A percentile compares a stretch with the other conserved stretches of the same genome.
Evolutionary conservation across 2,797 vertebrate species (phyloP).

Genomic region (Numenius phaeopus): DNA sequence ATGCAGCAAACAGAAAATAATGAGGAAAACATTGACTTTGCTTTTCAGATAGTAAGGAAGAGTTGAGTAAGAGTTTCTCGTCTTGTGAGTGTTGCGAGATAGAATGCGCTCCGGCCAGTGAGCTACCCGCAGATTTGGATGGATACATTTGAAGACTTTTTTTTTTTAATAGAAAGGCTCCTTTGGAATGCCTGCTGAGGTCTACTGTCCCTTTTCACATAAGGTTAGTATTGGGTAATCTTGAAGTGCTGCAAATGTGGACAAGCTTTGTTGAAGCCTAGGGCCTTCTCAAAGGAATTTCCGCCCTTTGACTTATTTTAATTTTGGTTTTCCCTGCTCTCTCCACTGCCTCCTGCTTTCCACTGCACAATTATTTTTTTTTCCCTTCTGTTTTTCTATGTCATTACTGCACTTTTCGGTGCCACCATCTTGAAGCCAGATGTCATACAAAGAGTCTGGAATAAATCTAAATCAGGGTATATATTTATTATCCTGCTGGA

Average conservation of each 20-base stretch:
- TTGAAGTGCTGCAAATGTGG: constrained; percentile 42
- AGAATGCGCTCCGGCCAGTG: background rate
- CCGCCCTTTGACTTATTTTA: constrained; percentile 39
- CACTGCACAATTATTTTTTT: background rate
- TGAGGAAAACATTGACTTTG: constrained; percentile 58
- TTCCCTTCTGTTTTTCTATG: constrained; percentile 17
- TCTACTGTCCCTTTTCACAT: constrained; percentile 14
- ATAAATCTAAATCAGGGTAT: background rate
- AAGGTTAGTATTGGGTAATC: constrained; percentile 10
- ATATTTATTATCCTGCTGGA: constrained; percentile 13
- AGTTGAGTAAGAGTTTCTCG: background rate
- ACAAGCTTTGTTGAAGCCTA: constrained; percentile 44
- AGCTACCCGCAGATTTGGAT: background rate
- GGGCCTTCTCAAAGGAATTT: constrained; percentile 56
- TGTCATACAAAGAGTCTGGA: constrained; percentile 55
- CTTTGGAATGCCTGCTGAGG: constrained; percentile 31
- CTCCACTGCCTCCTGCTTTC: constrained; percentile 21
- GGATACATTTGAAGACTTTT: background rate
- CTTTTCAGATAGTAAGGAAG: constrained; percentile 18
- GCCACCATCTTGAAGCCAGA: constrained; percentile 77
- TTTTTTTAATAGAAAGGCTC: background rate
- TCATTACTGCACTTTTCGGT: constrained; percentile 43
- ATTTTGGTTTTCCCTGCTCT: constrained; percentile 26
- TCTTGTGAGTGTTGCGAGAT: background rate
- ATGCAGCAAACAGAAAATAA: constrained; percentile 51